phyloP scores from a whole-genome alignment of 2,797 vertebrate species.

The Aselliscus stoliczkanus region DNA sequence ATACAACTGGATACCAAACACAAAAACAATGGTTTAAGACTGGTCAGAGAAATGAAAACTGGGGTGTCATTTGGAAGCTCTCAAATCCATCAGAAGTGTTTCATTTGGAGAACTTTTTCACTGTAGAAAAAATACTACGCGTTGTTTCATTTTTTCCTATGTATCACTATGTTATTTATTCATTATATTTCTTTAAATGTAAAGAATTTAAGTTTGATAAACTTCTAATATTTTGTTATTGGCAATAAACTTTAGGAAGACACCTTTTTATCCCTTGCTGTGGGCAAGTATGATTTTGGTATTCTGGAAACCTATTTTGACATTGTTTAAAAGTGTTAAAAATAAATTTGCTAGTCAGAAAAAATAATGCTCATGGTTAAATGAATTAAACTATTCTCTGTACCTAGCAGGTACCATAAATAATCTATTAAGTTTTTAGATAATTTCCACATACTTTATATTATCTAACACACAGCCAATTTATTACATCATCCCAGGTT shows the following conservation, averaged over 20 bases:
- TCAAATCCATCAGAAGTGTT: background rate
- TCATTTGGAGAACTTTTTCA: background rate
- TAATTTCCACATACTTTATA: background rate
- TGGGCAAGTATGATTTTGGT: background rate
- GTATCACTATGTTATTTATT: background rate
- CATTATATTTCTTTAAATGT: background rate
- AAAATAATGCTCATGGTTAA: background rate
- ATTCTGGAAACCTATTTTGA: constrained; percentile 23
- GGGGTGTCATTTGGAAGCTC: background rate
- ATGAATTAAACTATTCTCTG: constrained; percentile 23
- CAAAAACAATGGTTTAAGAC: background rate
- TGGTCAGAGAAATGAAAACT: background rate
- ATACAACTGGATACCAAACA: background rate
- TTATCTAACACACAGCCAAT: background rate
- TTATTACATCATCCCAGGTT: background rate
- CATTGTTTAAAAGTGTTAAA: constrained; percentile 16
- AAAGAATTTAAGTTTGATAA: background rate
- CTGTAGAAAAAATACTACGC: background rate
- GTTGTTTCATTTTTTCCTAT: background rate
- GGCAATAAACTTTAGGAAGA: background rate
- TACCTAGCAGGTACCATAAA: background rate
- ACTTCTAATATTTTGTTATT: background rate
- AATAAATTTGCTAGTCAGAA: constrained; percentile 15
- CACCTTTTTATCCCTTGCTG: background rate
- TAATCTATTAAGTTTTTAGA: background rate